Percentiles rank a stretch among this genome's conserved stretches.
Conservation (phyloP, 2,113 vertebrate genomes). For the Chunga burmeisteri region DNA sequence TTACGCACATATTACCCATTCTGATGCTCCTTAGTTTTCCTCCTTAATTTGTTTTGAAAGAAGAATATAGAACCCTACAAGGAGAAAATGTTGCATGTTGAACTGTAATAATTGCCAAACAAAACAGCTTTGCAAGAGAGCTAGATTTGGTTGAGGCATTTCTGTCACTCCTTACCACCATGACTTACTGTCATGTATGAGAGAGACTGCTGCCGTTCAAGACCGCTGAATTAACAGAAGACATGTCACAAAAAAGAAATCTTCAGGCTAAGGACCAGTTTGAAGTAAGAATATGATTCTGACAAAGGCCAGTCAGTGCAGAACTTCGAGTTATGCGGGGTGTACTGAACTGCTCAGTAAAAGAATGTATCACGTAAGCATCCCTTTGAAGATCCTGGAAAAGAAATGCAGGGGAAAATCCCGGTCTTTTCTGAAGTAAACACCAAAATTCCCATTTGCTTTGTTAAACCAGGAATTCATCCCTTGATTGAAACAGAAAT, state of each 20-base stretch:
- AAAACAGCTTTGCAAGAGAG: background rate
- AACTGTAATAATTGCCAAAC: background rate
- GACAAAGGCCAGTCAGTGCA: background rate
- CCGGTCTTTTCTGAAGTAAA: background rate
- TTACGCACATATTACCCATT: background rate
- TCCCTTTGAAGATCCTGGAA: background rate
- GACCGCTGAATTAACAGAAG: background rate
- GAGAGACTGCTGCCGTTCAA: background rate
- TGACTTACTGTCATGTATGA: background rate
- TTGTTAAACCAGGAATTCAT: background rate
- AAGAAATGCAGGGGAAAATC: rapidly evolving
- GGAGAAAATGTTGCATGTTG: background rate
- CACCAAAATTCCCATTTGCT: background rate
- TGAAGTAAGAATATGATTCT: background rate
- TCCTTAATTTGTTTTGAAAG: background rate
- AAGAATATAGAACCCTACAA: background rate
- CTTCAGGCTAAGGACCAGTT: background rate
- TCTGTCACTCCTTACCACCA: background rate
- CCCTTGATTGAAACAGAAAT: background rate
- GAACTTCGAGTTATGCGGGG: background rate
- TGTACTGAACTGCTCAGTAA: background rate
- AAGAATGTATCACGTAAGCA: background rate
- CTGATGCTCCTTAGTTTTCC: background rate
- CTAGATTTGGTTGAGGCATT: background rate
- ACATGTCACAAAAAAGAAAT: background rate